phyloP scores from a whole-genome alignment of 1,140 invertebrate genomes.

The Diachasmimorpha longicaudata region DNA sequence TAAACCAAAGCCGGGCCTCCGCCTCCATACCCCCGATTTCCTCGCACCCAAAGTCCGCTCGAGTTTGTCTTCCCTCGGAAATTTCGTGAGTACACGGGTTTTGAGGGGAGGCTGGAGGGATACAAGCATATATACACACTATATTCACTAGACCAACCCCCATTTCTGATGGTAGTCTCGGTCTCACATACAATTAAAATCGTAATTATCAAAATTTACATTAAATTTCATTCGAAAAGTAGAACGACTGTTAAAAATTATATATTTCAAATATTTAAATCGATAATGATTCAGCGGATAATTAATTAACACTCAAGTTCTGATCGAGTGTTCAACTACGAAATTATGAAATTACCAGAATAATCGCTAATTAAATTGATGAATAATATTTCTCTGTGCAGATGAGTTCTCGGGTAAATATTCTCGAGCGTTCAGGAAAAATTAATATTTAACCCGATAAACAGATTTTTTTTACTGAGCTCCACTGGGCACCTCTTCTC shows the following conservation, averaged over 20 bases:
- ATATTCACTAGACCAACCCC: neutral
- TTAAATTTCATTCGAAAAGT: neutral
- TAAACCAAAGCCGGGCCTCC: conserved; percentile 41
- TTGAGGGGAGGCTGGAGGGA: neutral
- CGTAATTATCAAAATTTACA: conserved; percentile 6
- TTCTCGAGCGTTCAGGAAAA: too few species aligned
- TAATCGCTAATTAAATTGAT: neutral
- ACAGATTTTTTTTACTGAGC: too few species aligned
- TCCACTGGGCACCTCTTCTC: too few species aligned
- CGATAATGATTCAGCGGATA: neutral
- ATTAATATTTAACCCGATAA: too few species aligned
- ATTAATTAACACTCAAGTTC: too few species aligned
- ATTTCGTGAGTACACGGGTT: conserved; percentile 21
- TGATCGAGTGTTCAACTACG: too few species aligned
- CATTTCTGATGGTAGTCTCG: neutral
- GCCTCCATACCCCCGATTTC: neutral
- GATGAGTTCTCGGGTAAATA: too few species aligned
- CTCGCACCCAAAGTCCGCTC: conserved; percentile 12
- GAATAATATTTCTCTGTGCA: too few species aligned
- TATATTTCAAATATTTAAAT: neutral
- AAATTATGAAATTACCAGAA: neutral
- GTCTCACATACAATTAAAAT: conserved; percentile 13
- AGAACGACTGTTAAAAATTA: neutral
- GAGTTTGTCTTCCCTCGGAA: conserved; percentile 24
- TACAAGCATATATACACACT: conserved; percentile 10